These are phyloP conservation scores for Zygogramma bicolorata DNA, from an alignment of 2,888 invertebrate species.

Conservation along the genomic window DNA sequence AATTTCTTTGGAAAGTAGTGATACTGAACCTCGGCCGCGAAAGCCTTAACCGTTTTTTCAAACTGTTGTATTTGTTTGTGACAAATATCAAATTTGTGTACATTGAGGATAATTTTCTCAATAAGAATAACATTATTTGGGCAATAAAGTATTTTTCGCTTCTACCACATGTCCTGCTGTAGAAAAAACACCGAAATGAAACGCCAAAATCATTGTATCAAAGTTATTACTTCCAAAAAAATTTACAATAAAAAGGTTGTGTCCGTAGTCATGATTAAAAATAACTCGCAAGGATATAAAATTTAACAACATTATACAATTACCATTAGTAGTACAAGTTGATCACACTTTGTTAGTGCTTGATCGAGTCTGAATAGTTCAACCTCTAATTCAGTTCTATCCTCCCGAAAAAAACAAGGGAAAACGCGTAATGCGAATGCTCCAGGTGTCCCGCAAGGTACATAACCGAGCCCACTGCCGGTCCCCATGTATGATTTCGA, in stretches of 20 bases:
- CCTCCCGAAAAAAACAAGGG: background rate
- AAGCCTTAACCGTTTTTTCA: too few species aligned
- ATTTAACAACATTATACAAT: constrained; percentile 9
- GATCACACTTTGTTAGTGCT: background rate
- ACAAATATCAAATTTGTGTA: too few species aligned
- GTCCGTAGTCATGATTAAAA: background rate
- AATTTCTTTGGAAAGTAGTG: too few species aligned
- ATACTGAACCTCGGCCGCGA: too few species aligned
- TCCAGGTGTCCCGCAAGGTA: background rate
- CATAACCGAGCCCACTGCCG: background rate
- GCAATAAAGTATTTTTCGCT: too few species aligned
- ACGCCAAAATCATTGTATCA: background rate
- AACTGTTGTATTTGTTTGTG: too few species aligned
- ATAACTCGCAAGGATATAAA: background rate
- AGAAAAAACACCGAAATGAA: background rate
- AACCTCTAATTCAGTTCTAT: background rate
- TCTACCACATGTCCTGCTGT: too few species aligned
- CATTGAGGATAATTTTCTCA: too few species aligned
- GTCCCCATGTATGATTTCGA: constrained; percentile 4
- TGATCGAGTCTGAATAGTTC: background rate
- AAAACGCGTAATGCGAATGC: background rate
- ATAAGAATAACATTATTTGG: too few species aligned
- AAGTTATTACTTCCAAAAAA: background rate
- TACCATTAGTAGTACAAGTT: background rate
- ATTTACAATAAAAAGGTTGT: background rate